phyloP scores from a whole-genome alignment of 2,888 invertebrate species.

The Trisateles emortualis region DNA sequence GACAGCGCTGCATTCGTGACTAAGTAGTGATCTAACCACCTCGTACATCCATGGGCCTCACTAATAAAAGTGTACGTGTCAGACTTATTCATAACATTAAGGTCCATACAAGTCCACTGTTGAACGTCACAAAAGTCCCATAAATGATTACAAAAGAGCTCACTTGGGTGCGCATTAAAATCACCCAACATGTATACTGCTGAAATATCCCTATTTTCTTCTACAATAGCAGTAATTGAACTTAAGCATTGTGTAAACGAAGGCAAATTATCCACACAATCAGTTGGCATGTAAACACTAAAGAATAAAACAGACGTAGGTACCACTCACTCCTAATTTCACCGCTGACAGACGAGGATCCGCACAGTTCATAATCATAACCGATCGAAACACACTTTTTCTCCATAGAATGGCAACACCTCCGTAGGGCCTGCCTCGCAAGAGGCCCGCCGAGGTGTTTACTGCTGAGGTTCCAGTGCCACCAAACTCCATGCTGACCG shows the following conservation, averaged over 20 bases:
- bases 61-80: conserved; percentile 15
- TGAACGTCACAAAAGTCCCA: neutral
- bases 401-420: conserved; percentile 20
- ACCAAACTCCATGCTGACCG: conserved; percentile 9
- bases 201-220: conserved; percentile 4
- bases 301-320: conserved; percentile 12
- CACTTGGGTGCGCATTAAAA: too few species aligned
- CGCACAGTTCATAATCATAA: conserved; percentile 19
- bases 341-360: conserved; percentile 21
- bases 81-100: neutral
- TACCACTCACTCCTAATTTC: conserved; percentile 1
- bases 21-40: conserved; percentile 14
- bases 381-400: conserved; percentile 15
- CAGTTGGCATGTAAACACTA: conserved; percentile 26
- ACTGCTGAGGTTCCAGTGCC: conserved; percentile 14
- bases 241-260: conserved; percentile 14
- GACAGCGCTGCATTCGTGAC: conserved; percentile 14
- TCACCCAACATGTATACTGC: neutral
- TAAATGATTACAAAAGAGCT: neutral
- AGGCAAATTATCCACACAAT: neutral
- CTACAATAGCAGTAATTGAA: conserved; percentile 14
- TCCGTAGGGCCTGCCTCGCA: conserved; percentile 8
- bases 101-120: conserved; percentile 1
- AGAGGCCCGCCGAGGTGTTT: conserved; percentile 3
- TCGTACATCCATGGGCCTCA: conserved; percentile 3